Evolutionary conservation across 1,140 invertebrate species (phyloP), one percentile per base, ranked within the genome.

Genomic region (Anthonomus grandis): DNA sequence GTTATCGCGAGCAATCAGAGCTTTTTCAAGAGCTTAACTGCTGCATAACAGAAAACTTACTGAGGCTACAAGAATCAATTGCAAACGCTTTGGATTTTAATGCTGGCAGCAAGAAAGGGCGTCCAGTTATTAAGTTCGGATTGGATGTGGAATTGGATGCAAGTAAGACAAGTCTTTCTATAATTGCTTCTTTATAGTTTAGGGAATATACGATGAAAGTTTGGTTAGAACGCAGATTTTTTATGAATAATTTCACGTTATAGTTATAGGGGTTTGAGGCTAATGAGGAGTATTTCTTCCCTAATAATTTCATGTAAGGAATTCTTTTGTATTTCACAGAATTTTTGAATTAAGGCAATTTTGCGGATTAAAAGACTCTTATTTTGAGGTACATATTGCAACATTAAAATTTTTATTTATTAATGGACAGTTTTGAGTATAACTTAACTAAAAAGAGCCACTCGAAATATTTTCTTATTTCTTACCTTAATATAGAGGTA

Each of bases 41-140:
- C 13, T n/a, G 52, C 13, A 50, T 74, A 10, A 64, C 67, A 12
- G 44, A 56, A 1, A 57, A 69, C 37, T 23, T 74, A 18, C 59
- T 68, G 15, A 57, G 47, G 10, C 37, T 74, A n/a, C 62, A 68
- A 44, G 38, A 64, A 18, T 66, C 66, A 6, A 70, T 74, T 1
- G 56, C 50, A 22, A 63, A 62, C 34, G 59, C 66, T 4, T 51
- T 74, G 13, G 71, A 74, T 58, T 71, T 74, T 41, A 60, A 60
- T 18, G 54, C 48, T 17, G 61, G 59, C 17, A 36, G 41, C 4
- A 55, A 55, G 38, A 31, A 37, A 6, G 60, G 57, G 1, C 54
- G 68, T 21, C 70, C 69, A 1, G 47, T 57, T 13, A 64, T 71
- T 15, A 66, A 70, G 42, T 62, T 64, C 23, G 67, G 68, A 5